Conservation (phyloP, 2,888 invertebrate species). For the Caenorhabditis becei region DNA sequence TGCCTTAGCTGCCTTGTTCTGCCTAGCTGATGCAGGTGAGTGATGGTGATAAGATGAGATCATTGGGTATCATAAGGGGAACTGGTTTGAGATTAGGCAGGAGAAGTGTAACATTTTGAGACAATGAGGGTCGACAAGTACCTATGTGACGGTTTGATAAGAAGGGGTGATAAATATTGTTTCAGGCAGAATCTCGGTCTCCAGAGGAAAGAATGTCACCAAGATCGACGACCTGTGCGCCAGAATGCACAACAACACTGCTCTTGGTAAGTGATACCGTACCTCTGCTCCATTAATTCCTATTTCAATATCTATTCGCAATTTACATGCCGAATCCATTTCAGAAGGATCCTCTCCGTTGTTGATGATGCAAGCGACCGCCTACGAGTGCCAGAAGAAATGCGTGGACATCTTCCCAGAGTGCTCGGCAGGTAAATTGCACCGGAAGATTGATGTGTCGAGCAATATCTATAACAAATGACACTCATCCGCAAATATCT, state of each 20-base stretch:
- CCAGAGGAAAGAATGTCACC: conserved; percentile 68
- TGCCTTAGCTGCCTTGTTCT: conserved; percentile 55
- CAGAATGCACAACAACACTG: conserved; percentile 76
- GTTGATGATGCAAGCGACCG: conserved; percentile 71
- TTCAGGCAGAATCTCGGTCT: conserved; percentile 67
- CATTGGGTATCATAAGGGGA: conserved; percentile 11
- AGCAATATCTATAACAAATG: conserved; percentile 65
- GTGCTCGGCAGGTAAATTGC: conserved; percentile 70
- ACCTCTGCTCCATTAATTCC: neutral
- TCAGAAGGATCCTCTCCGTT: conserved; percentile 69
- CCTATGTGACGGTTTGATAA: neutral
- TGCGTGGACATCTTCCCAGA: conserved; percentile 73
- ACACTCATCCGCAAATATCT: conserved; percentile 58
- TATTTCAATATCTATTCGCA: neutral
- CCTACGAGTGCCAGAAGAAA: conserved; percentile 73
- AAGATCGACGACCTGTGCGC: conserved; percentile 72
- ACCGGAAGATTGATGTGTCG: conserved; percentile 64
- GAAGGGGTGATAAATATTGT: neutral
- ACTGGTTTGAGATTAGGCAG: conserved; percentile 38
- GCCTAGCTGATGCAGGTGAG: conserved; percentile 53
- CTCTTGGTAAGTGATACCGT: conserved; percentile 57
- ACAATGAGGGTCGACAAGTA: conserved; percentile 20
- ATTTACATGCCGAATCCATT: conserved; percentile 4
- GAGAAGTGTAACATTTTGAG: conserved; percentile 31
- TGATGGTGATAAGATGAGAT: conserved; percentile 1